Percentiles rank a stretch among this genome's conserved stretches.
These are phyloP conservation scores for Drosophila quinaria DNA, from an alignment of 2,888 invertebrate species.

Conservation along the genomic window DNA sequence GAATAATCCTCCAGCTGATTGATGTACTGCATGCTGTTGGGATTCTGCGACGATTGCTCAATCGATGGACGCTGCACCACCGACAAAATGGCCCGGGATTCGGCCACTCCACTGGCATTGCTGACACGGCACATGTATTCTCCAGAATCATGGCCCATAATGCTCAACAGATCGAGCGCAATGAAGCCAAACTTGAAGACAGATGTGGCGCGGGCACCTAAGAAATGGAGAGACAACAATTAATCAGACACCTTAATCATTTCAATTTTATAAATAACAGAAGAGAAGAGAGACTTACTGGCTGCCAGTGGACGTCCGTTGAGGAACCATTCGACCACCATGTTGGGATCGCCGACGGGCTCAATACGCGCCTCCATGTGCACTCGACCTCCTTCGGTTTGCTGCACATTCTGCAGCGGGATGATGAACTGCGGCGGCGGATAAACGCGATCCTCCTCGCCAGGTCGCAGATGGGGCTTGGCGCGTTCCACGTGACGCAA, in stretches of 20 bases:
- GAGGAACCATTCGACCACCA: slow-evolving; percentile 98
- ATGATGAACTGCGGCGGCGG: slow-evolving; percentile 97
- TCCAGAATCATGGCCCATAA: slow-evolving; percentile 94
- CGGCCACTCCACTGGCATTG: slow-evolving; percentile 94
- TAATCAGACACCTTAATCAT: not conserved
- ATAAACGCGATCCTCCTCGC: slow-evolving; percentile 94
- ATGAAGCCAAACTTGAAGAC: slow-evolving; percentile 99
- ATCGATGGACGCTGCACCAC: slow-evolving; percentile 93
- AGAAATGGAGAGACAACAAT: not conserved
- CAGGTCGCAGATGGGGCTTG: slow-evolving; percentile 91
- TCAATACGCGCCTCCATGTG: slow-evolving; percentile 99
- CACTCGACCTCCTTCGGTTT: slow-evolving; percentile 95
- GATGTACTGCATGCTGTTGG: slow-evolving; percentile 95
- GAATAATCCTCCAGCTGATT: slow-evolving; percentile 96
- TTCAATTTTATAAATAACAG: too few species aligned
- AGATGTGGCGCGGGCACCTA: slow-evolving; percentile 97
- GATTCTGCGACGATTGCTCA: slow-evolving; percentile 95
- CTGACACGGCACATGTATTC: slow-evolving; percentile 96
- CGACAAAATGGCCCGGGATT: slow-evolving; percentile 93
- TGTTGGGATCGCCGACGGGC: slow-evolving; percentile 98
- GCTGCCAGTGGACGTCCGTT: slow-evolving; percentile 96
- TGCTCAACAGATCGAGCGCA: slow-evolving; percentile 95
- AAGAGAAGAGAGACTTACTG: slow-evolving; percentile 88
- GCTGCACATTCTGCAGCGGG: slow-evolving; percentile 92
- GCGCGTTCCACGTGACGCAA: slow-evolving; percentile 96